Base-by-base conservation (phyloP, 2,797 vertebrate genomes). In the Anguilla anguilla region DNA sequence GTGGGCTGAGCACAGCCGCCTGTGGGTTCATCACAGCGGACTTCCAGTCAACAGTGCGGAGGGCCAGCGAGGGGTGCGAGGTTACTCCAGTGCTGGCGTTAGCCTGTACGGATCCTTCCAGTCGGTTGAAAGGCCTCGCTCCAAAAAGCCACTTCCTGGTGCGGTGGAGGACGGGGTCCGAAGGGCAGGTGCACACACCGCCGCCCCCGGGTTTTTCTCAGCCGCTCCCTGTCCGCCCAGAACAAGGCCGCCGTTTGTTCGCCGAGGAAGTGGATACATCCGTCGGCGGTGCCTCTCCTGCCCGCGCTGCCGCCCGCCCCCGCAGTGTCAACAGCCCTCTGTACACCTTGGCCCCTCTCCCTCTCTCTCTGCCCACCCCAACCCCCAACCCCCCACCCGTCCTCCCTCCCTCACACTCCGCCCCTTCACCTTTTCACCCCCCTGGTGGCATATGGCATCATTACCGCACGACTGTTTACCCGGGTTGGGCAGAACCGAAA, bases 181-280 rank as follows among this genome's bases (percentile, higher is more conserved):
- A 84, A 39, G 84, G 86, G 85, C 92, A 91, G 92, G 90, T 90
- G 91, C 89, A 84, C 72, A 88, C 72, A 88, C 84, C 87, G 89
- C 64, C 87, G 83, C 89, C 86, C 87, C 61, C 31, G 17, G 86
- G 87, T 93, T 94, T 94, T 93, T 93, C 90, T 93, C 92, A 93
- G 94, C 92, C 93, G 93, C 91, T 51, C 46, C 49, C 67, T 39
- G 88, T 92, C 89, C 89, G 86, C 31, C 81, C 15, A 1, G 88
- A 92, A 91, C 92, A 90, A 95, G 81, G 90, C 91, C 90, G 91
- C 85, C 86, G 84, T 93, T 90, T 95, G 93, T 95, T 94, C 91
- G 90, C 92, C 91, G 89, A 90, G 89, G 91, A 94, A 93, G 91
- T 88, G 92, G 91, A 94, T 94, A 95, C 92, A 94, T 94, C 92